These are phyloP conservation scores for Tetramorium simillimum DNA, from an alignment of 1,140 invertebrate genomes.

Conservation along the genomic window DNA sequence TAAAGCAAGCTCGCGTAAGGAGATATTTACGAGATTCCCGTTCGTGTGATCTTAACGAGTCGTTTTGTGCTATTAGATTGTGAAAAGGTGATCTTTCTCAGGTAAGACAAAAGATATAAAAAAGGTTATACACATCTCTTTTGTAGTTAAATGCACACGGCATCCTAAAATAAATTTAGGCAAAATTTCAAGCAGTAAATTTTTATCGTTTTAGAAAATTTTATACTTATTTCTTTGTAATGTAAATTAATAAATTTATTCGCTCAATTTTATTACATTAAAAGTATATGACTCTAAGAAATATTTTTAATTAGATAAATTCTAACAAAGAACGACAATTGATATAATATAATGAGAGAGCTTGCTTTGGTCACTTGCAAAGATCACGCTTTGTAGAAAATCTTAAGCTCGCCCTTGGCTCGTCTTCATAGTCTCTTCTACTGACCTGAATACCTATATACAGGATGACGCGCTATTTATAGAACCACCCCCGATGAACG, in stretches of 20 bases:
- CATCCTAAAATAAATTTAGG: neutral
- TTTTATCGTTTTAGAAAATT: neutral
- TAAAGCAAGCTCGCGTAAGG: slow-evolving; percentile 4
- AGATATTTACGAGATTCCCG: neutral
- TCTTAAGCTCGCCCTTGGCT: slow-evolving; percentile 78
- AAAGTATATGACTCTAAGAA: neutral
- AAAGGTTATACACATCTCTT: neutral
- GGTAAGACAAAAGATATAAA: neutral
- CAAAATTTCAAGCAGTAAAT: neutral
- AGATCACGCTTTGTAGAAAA: slow-evolving; percentile 52
- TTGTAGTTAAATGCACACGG: neutral
- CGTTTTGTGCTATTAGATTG: neutral
- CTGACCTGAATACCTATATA: slow-evolving; percentile 81
- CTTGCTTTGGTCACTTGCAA: neutral
- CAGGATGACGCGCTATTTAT: slow-evolving; percentile 76
- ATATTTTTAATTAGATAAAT: neutral
- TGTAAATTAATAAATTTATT: neutral
- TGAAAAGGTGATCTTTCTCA: neutral
- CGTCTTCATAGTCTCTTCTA: slow-evolving; percentile 71
- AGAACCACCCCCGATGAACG: slow-evolving; percentile 79
- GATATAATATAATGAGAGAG: neutral
- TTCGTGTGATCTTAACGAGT: neutral
- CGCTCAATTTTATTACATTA: neutral
- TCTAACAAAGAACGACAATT: neutral
- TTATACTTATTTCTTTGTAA: neutral